These are phyloP conservation scores for Rhyacichthys aspro DNA, from an alignment of 2,797 vertebrate genomes.

Conservation along the genomic window DNA sequence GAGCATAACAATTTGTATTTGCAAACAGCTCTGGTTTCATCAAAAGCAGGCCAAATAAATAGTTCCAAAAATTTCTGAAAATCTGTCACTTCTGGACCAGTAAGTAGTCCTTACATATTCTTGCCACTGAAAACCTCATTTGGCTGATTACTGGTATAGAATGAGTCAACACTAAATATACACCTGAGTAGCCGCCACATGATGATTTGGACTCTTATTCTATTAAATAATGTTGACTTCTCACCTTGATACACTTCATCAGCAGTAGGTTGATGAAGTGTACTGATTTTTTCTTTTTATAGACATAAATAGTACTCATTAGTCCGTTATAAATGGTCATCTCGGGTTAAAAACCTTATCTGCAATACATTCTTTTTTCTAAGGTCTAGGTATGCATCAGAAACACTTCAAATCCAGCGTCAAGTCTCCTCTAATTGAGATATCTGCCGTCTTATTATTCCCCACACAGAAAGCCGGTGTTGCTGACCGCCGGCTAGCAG, in stretches of 20 bases:
- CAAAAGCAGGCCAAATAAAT: constrained; percentile 16
- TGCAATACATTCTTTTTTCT: neutral
- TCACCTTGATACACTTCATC: too few relatives aligned
- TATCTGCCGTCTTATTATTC: constrained; percentile 18
- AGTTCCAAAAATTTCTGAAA: neutral
- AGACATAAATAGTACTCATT: too few relatives aligned
- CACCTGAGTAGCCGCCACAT: constrained; percentile 9
- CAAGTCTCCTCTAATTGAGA: constrained; percentile 8
- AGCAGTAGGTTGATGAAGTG: too few relatives aligned
- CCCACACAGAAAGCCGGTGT: constrained; percentile 1
- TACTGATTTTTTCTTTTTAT: too few relatives aligned
- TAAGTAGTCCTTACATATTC: constrained; percentile 32
- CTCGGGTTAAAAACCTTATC: neutral
- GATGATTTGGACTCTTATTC: too few relatives aligned
- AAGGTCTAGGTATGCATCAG: neutral
- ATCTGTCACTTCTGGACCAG: constrained; percentile 19
- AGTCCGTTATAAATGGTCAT: too few relatives aligned
- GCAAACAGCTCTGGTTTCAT: constrained; percentile 5
- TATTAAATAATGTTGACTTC: too few relatives aligned
- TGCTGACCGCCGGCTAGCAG: constrained; percentile 11
- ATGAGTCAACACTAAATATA: constrained; percentile 47
- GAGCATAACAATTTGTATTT: neutral
- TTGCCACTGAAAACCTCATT: constrained; percentile 48
- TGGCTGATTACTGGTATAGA: constrained; percentile 48
- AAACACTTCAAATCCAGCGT: constrained; percentile 2